Evolutionary conservation across 2,113 vertebrate genomes (phyloP), one percentile per base, ranked within the genome.

Genomic region (Raja brachyura): DNA sequence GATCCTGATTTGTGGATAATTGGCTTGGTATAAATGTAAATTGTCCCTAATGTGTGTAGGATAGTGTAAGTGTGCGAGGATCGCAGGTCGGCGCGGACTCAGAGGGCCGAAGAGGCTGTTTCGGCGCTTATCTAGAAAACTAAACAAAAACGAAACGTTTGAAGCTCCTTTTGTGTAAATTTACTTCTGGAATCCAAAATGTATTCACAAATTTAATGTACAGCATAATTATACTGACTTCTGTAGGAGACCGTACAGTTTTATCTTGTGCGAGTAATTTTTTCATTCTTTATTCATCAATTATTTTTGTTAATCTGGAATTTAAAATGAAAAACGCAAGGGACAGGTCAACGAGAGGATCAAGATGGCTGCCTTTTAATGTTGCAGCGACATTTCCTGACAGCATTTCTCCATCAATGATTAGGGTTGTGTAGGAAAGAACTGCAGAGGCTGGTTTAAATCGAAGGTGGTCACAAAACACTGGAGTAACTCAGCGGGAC

Each of bases 201-300:
- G 10, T 79, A 79, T 88, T 88, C 59, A 88, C 18, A 79, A 79
- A 61, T 86, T 20, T 90, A 16, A 68, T 90, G 31, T 39, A 68
- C 86, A 90, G 28, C 66, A n/a, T 63, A 63, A n/a, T 88, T 61
- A 16, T 61, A 88, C 61, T 33, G 9, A 16, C 59, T 66, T 90
- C 63, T 18, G 85, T 88, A 63, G 5, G 39, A 70, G 31, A n/a
- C 25, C 70, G 63, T 70, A 18, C 1, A 90, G 63, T 70, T 68
- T 70, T 11, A 39, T 39, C n/a, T 90, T 90, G 61, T 90, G 59
- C 13, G 13, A 86, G 22, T 86, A 56, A 25, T 61, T 10, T 61
- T 11, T 56, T 54, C 63, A 66, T 66, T 68, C 10, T 85, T 86
- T 61, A 86, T 1, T 31, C 28, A 86, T 86, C 3, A 61, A 54